Percentiles rank a stretch among this genome's conserved stretches.
Conservation (phyloP, 2,888 invertebrate species). For the Clanis bilineata region DNA sequence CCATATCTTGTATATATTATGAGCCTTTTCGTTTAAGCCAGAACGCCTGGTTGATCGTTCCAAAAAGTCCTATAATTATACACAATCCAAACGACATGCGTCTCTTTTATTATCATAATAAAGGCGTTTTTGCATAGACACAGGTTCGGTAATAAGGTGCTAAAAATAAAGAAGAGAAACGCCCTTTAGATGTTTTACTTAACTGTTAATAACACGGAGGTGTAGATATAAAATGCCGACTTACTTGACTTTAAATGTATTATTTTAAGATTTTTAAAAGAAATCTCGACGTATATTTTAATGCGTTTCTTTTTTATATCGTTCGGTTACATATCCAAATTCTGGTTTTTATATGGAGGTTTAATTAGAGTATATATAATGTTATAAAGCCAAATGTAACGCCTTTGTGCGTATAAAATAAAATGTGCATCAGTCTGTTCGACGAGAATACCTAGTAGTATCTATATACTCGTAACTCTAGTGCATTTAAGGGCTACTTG, state of each 20-base stretch:
- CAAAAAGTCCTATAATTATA: conserved; percentile 38
- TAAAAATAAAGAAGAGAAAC: conserved; percentile 47
- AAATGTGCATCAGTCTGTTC: no score
- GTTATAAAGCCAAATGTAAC: neutral
- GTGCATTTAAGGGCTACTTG: no score
- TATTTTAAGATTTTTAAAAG: conserved; percentile 41
- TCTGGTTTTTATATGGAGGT: conserved; percentile 5
- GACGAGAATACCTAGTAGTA: no score
- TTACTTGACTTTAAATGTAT: conserved; percentile 57
- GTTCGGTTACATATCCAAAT: conserved; percentile 9
- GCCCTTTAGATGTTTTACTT: conserved; percentile 73
- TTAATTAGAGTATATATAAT: conserved; percentile 10
- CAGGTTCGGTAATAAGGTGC: conserved; percentile 32
- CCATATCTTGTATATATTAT: conserved; percentile 80
- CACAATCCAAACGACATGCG: conserved; percentile 29
- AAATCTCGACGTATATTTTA: conserved; percentile 18
- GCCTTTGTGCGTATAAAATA: neutral
- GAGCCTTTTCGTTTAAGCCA: conserved; percentile 77
- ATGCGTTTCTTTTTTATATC: conserved; percentile 15
- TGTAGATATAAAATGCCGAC: conserved; percentile 64
- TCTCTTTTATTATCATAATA: conserved; percentile 25
- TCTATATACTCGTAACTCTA: no score
- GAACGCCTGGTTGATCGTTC: conserved; percentile 35
- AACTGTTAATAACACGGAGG: conserved; percentile 65
- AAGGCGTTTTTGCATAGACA: conserved; percentile 36